phyloP scores from a whole-genome alignment of 2,888 invertebrate genomes.

The Balanococcus diminutus region DNA sequence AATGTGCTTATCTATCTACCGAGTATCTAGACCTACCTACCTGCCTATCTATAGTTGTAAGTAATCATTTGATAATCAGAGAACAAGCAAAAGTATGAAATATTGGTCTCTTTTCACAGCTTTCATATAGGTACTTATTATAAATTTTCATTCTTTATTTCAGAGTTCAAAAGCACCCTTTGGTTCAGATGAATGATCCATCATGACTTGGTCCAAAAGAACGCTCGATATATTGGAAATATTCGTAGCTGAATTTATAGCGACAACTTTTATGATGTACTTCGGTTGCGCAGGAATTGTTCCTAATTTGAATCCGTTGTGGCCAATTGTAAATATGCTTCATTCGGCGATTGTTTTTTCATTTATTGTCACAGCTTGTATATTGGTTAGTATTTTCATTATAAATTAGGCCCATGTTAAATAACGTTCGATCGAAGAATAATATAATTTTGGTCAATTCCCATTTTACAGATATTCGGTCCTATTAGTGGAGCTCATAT shows the following conservation, averaged over 20 bases:
- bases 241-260: constrained; percentile 70
- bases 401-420: no score
- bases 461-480: constrained; percentile 68
- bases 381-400: constrained; percentile 69
- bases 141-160: no score
- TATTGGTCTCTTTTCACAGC: no score
- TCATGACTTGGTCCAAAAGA: neutral
- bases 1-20: no score
- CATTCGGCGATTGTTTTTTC: constrained; percentile 69
- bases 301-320: constrained; percentile 61
- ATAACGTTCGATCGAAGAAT: neutral
- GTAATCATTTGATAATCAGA: no score
- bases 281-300: constrained; percentile 77
- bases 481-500: constrained; percentile 80
- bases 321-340: constrained; percentile 60
- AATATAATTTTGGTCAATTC: neutral
- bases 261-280: constrained; percentile 71
- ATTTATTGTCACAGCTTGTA: constrained; percentile 70
- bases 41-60: no score
- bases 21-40: no score
- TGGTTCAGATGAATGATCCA: no score
- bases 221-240: constrained; percentile 60
- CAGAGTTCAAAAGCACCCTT: no score
- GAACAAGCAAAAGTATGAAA: no score
- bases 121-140: no score